Conservation (phyloP, 2,113 vertebrate species). For the Chloropsis hardwickii region DNA sequence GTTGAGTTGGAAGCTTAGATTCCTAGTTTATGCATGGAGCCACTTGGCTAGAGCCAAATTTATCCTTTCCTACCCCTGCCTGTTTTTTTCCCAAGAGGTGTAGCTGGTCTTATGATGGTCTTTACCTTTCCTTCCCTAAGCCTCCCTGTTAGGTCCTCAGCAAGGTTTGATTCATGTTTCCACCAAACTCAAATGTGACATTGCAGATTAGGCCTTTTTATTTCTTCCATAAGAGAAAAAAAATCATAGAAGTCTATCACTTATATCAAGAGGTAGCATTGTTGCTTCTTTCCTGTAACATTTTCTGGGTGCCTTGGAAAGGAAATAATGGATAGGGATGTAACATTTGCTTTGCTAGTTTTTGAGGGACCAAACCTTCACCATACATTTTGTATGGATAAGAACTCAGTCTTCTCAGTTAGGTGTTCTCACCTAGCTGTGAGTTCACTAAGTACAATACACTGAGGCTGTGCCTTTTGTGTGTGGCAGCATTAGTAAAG, state of each 20-base stretch:
- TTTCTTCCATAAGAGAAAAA: neutral
- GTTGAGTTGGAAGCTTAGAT: neutral
- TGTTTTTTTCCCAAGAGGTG: accelerated
- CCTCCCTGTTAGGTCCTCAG: neutral
- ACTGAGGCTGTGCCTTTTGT: neutral
- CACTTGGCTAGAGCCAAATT: neutral
- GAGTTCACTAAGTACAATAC: neutral
- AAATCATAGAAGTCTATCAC: neutral
- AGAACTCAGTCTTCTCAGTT: neutral
- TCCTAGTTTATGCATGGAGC: neutral
- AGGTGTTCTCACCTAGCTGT: neutral
- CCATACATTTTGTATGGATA: neutral
- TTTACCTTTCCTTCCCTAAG: neutral
- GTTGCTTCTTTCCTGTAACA: neutral
- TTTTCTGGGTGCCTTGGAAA: neutral
- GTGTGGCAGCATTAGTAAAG: neutral
- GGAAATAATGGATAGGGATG: neutral
- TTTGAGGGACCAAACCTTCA: neutral
- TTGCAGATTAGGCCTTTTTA: neutral
- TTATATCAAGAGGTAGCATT: neutral
- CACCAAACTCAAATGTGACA: neutral
- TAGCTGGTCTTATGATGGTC: neutral
- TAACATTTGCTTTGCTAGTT: neutral
- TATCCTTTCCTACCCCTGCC: neutral
- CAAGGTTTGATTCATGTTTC: neutral